These are phyloP conservation scores for Microplitis manilae DNA, from an alignment of 2,888 invertebrate species.

Conservation along the genomic window DNA sequence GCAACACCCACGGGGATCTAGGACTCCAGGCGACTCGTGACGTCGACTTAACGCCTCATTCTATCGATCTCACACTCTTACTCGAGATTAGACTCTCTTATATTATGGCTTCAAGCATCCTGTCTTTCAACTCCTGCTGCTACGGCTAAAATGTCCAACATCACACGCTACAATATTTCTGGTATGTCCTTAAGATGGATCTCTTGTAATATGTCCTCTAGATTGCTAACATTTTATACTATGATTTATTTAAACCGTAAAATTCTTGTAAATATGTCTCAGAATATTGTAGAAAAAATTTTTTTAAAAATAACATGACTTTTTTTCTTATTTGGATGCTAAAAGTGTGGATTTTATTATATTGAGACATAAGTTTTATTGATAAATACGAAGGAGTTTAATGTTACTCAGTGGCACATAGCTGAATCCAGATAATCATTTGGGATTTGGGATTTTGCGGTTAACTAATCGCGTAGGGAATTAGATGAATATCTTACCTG, in stretches of 20 bases:
- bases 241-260: not conserved
- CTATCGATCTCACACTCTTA: constrained; percentile 18
- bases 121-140: not conserved
- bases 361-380: not conserved
- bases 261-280: not conserved
- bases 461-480: constrained; percentile 53
- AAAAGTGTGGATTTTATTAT: not conserved
- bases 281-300: not conserved
- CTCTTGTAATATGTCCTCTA: not conserved
- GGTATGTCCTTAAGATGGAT: not conserved
- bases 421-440: not conserved
- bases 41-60: constrained; percentile 33
- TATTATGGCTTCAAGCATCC: not conserved
- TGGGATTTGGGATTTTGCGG: not conserved
- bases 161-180: not conserved
- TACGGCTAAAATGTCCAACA: not conserved
- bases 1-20: constrained; percentile 19
- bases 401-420: not conserved
- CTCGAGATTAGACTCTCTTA: not conserved
- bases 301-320: too few relatives aligned
- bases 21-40: constrained; percentile 20
- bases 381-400: not conserved
- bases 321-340: not conserved
- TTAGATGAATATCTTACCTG: constrained; percentile 67
- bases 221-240: not conserved